Evolutionary conservation across 2,113 vertebrate species (phyloP), one percentile per base, ranked within the genome.

Genomic region (Bagarius yarrelli): DNA sequence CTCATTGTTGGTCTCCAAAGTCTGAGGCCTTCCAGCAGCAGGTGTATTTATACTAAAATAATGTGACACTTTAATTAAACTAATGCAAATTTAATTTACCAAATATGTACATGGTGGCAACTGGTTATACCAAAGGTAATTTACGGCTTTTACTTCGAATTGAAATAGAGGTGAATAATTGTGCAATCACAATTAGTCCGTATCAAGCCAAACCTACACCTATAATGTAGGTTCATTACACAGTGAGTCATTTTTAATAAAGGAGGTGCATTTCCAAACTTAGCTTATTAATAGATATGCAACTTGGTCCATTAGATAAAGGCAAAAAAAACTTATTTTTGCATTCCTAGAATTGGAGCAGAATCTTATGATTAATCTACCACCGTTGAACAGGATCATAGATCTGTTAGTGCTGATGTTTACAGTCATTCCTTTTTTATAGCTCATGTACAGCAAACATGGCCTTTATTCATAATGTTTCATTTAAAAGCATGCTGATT

Each of bases 211-310:
- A 30, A 32, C 60, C 16, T 66, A 69, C 21, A 44, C 36, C 63
- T 36, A n/a, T 69, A 12, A 44, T n/a, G 25, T 40, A 66, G 19
- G 34, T 66, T 59, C 86, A 90, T 87, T n/a, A n/a, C 88, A 86
- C 89, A 84, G 76, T 79, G 78, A 84, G 81, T 85, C 83, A 87
- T 87, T 86, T 90, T 86, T 83, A 85, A 83, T 81, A 78, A 71
- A 79, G 57, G 83, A 84, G 8, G 8, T 40, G 8, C 3, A 88
- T 87, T 80, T 27, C 72, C 78, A 86, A 82, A 87, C 82, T 87
- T 88, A 81, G 83, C 88, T 87, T 89, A 59, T 81, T 86, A 87
- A 88, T 81, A 82, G 84, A 81, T 84, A n/a, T 87, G 85, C 82
- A 25, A 72, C 83, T n/a, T n/a, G 83, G 86, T 71, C 87, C 18